phyloP scores from a whole-genome alignment of 2,888 invertebrate genomes.

The Philopedon plagiatum region DNA sequence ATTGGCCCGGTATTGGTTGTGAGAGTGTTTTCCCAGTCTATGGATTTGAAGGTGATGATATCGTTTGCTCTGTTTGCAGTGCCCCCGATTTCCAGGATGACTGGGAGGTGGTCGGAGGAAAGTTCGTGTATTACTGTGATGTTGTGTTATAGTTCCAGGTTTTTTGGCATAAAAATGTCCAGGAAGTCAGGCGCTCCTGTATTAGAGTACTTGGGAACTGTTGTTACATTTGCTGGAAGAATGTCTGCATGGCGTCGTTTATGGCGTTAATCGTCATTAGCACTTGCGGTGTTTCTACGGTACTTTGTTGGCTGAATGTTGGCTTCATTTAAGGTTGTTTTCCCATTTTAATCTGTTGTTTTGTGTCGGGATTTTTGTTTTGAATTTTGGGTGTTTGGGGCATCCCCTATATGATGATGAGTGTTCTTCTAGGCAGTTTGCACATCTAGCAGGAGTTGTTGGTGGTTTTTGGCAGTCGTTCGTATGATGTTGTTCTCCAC shows the following conservation, averaged over 20 bases:
- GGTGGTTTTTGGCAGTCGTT: not conserved
- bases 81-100: not conserved
- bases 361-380: not conserved
- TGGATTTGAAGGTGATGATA: not conserved
- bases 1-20: not conserved
- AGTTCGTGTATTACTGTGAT: not conserved
- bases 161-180: not conserved
- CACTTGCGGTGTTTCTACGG: too few relatives aligned
- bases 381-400: not conserved
- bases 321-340: too few relatives aligned
- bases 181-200: not conserved
- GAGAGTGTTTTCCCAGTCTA: not conserved
- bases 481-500: not conserved
- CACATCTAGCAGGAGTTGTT: not conserved
- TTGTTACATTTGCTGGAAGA: not conserved
- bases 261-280: too few relatives aligned
- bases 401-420: not conserved
- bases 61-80: not conserved
- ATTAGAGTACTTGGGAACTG: not conserved
- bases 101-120: not conserved
- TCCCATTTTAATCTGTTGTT: not conserved
- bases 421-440: not conserved
- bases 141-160: not conserved
- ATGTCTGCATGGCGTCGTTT: not conserved
- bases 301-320: too few relatives aligned